Conservation (phyloP, 1,140 invertebrate genomes). For the Neuroterus valhalla region DNA sequence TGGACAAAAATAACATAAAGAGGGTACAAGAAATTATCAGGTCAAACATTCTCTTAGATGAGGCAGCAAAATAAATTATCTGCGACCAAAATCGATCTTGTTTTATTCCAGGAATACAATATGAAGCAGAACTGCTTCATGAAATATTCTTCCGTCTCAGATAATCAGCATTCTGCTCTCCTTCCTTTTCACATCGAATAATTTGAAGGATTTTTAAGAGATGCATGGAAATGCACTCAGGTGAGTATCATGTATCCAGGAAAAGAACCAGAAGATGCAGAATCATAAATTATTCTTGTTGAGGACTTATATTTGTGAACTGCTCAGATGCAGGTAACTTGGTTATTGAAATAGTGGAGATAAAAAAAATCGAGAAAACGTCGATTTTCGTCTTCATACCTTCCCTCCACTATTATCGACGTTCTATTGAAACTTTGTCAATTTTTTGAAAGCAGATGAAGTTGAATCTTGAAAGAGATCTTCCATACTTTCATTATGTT, state of each 20-base stretch:
- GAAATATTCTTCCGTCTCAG: neutral
- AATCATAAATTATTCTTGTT: neutral
- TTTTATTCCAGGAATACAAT: too few species aligned
- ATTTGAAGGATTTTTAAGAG: slow-evolving; percentile 7
- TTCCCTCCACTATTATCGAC: neutral
- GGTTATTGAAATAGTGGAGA: neutral
- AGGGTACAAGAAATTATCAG: too few species aligned
- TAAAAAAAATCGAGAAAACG: slow-evolving; percentile 2
- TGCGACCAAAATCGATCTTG: too few species aligned
- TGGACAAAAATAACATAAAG: too few species aligned
- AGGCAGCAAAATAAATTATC: too few species aligned
- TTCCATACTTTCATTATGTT: too few species aligned
- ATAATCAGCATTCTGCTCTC: neutral
- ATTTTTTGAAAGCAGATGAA: too few species aligned
- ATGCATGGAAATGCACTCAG: slow-evolving; percentile 3
- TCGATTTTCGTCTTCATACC: slow-evolving; percentile 2
- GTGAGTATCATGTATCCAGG: neutral
- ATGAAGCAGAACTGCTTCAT: too few species aligned
- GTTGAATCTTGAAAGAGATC: too few species aligned
- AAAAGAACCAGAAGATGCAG: neutral
- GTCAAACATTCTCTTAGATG: too few species aligned
- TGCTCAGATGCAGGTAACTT: slow-evolving; percentile 12
- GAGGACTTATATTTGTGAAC: slow-evolving; percentile 2
- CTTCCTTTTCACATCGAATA: neutral
- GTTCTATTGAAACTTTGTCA: neutral